Base-by-base conservation (phyloP, 2,113 vertebrate species). In the Poecilia latipinna region DNA sequence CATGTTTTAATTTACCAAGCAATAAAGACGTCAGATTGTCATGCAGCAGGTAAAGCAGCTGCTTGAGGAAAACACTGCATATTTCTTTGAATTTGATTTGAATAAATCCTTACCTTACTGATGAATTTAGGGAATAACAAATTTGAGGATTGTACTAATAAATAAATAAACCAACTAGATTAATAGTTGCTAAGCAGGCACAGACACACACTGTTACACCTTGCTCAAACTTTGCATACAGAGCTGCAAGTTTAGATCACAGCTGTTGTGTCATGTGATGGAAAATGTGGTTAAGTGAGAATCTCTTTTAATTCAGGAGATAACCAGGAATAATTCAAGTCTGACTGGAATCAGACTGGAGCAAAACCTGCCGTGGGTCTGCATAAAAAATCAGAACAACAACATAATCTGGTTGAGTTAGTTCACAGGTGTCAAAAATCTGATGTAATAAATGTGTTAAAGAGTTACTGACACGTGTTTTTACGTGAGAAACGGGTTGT, bases 381-480 rank as follows among this genome's bases (percentile, higher is more conserved):
- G 29, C 31, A 29, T 19, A 28, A 33, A 33, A 33, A 44, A 26
- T 67, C 28, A 44, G 19, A 68, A 63, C 48, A 32, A 35, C 63
- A 19, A 33, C 31, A 3, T 1, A 60, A 19, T 65, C 82, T 64
- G 6, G 76, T 32, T 67, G 68, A 13, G 42, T 3, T 48, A 48
- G 13, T 1, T 1, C 19, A 48, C 44, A 48, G 44, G 44, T 48
- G 44, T 4, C 44, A 77, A 68, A 77, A 68, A 63, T 19, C 67
- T n/a, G 61, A 65, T 28, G 67, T 66, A 61, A 35, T 29, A 42
- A 54, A 79, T 15, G 28, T 33, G 15, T n/a, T 22, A 19, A 65
- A 62, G 42, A 75, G 61, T 73, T 22, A 70, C 31, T 75, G 67
- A 12, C 8, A 1, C 63, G 8, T 33, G 76, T 74, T 79, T 81